Evolutionary conservation across 2,113 vertebrate species (phyloP).

Genomic region (Nothobranchius furzeri): DNA sequence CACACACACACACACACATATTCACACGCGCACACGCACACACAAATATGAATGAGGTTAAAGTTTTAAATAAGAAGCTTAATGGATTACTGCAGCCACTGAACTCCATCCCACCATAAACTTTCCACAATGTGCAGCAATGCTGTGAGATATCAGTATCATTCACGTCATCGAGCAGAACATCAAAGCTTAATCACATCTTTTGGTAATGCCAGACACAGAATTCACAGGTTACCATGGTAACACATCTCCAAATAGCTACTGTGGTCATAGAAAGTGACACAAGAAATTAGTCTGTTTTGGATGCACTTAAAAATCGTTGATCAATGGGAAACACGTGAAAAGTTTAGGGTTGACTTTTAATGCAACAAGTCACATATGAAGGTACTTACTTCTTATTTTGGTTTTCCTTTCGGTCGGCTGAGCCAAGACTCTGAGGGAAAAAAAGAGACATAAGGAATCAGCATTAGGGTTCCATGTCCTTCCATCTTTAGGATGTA

Average conservation of each 20-base stretch:
- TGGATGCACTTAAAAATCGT: too few relatives aligned
- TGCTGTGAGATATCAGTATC: neutral
- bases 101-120: too few relatives aligned
- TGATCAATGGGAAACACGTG: too few relatives aligned
- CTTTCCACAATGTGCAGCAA: neutral
- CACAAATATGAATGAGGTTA: conserved; percentile 26
- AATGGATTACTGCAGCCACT: neutral
- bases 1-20: conserved; percentile 1
- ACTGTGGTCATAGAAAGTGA: neutral
- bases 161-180: too few relatives aligned
- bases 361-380: too few relatives aligned
- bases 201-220: neutral
- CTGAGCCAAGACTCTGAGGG: conserved; percentile 85
- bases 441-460: conserved; percentile 50
- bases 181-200: neutral
- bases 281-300: too few relatives aligned
- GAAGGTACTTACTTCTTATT: conserved; percentile 81
- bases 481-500: neutral
- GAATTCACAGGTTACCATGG: neutral
- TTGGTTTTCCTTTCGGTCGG: conserved; percentile 84
- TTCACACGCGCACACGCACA: neutral
- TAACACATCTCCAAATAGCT: neutral
- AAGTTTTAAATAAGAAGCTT: conserved; percentile 14
- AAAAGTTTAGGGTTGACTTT: too few relatives aligned
- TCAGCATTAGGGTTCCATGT: neutral